Evolutionary conservation across 1,140 invertebrate genomes (phyloP).

Genomic region (Heliothis subflexa): DNA sequence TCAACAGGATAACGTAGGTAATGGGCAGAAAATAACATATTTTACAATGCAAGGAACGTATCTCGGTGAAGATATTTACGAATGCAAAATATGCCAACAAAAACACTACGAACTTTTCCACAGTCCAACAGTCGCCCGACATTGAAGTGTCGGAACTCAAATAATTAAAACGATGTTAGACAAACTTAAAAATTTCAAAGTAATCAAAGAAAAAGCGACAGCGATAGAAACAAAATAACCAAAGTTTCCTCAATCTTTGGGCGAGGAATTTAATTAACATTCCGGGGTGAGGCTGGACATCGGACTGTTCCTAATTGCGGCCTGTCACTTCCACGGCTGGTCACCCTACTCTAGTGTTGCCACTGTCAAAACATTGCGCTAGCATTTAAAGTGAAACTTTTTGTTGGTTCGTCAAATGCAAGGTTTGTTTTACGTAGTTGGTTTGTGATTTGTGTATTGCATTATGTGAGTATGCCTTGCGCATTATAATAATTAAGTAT

Average conservation of each 20-base stretch:
- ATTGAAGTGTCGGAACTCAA: constrained; percentile 13
- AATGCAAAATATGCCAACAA: neutral
- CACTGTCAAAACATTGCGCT: constrained; percentile 57
- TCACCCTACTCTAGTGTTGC: constrained; percentile 59
- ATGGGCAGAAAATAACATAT: no score
- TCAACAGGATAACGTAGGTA: no score
- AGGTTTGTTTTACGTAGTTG: neutral
- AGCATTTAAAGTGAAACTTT: constrained; percentile 42
- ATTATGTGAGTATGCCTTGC: neutral
- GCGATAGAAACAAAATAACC: constrained; percentile 61
- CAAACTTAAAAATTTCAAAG: constrained; percentile 52
- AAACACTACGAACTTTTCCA: neutral
- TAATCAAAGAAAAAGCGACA: constrained; percentile 59
- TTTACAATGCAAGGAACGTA: no score
- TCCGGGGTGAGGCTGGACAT: constrained; percentile 58
- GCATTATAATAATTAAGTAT: no score
- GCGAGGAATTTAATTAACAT: constrained; percentile 76
- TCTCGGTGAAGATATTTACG: no score
- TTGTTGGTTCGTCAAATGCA: constrained; percentile 30
- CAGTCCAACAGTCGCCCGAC: constrained; percentile 4
- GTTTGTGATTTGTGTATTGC: no score
- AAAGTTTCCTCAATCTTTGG: constrained; percentile 67
- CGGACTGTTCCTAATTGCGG: constrained; percentile 63
- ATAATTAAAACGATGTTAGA: constrained; percentile 42
- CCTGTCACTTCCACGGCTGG: constrained; percentile 66